Conservation (phyloP, 2,797 vertebrate species). For the Platalea minor region DNA sequence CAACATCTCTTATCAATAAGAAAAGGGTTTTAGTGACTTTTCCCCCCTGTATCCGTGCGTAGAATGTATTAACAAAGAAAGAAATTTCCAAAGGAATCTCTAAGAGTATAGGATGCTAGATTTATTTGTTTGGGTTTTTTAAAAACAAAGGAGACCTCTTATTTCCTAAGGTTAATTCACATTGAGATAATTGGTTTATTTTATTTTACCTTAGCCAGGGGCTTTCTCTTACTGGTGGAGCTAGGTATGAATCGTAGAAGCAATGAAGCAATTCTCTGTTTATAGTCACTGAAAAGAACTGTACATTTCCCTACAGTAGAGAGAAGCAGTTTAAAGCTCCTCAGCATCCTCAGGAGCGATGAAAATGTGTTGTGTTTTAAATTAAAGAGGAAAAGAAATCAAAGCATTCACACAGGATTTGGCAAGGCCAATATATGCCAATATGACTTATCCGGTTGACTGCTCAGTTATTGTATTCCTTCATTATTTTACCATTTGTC, state of each 20-base stretch:
- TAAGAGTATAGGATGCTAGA: neutral
- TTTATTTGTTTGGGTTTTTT: neutral
- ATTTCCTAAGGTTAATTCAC: conserved; percentile 33
- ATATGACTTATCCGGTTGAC: neutral
- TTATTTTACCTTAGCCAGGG: conserved; percentile 18
- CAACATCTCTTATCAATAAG: neutral
- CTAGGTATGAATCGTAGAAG: conserved; percentile 15
- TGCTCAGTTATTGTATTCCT: neutral
- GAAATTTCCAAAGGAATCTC: neutral
- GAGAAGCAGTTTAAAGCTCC: conserved; percentile 22
- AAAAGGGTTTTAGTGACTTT: neutral
- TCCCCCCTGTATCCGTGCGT: accelerated
- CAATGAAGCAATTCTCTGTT: conserved; percentile 47
- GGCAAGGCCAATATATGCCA: neutral
- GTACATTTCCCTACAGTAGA: neutral
- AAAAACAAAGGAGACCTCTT: neutral
- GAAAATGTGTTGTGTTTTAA: conserved; percentile 13
- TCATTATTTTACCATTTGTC: neutral
- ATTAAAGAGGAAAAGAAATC: conserved; percentile 42
- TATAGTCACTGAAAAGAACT: conserved; percentile 9
- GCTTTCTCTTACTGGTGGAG: neutral
- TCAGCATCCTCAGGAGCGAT: conserved; percentile 36
- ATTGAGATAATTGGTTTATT: conserved; percentile 29
- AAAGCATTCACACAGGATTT: neutral
- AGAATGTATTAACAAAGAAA: neutral